phyloP scores from a whole-genome alignment of 1,140 invertebrate species.

The Drosophila teissieri region DNA sequence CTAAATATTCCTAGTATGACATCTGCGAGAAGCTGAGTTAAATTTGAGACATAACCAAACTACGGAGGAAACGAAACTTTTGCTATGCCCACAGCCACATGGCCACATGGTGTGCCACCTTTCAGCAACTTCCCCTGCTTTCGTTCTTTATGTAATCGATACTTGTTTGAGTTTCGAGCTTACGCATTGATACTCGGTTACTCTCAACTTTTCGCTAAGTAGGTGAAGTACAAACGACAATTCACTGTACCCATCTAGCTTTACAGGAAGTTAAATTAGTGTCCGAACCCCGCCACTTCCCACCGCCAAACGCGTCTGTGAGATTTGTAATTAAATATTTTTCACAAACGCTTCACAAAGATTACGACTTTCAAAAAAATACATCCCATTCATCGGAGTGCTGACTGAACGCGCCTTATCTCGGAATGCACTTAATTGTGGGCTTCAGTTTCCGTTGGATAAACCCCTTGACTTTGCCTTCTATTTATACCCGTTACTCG shows the following conservation, averaged over 20 bases:
- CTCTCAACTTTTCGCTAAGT: slow-evolving; percentile 49
- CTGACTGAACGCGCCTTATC: neutral
- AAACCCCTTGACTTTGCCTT: slow-evolving; percentile 35
- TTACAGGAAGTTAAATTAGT: slow-evolving; percentile 65
- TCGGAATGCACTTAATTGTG: slow-evolving; percentile 25
- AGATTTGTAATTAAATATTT: slow-evolving; percentile 71
- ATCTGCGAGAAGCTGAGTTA: slow-evolving; percentile 1
- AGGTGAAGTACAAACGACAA: slow-evolving; percentile 58
- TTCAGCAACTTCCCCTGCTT: neutral
- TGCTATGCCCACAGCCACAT: slow-evolving; percentile 3
- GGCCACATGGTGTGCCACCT: no score
- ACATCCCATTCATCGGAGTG: slow-evolving; percentile 23
- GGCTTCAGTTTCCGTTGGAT: slow-evolving; percentile 56
- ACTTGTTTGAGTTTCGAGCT: slow-evolving; percentile 47
- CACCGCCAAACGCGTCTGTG: slow-evolving; percentile 6
- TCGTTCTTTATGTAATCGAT: slow-evolving; percentile 62
- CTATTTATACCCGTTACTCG: no score
- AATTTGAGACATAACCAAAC: slow-evolving; percentile 10
- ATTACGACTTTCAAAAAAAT: slow-evolving; percentile 30
- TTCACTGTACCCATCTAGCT: slow-evolving; percentile 16
- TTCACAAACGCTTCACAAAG: slow-evolving; percentile 18
- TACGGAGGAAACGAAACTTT: slow-evolving; percentile 4
- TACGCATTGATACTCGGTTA: slow-evolving; percentile 19
- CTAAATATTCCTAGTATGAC: slow-evolving; percentile 16
- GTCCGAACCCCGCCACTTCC: neutral